These are phyloP conservation scores for Zootermopsis nevadensis DNA, from an alignment of 2,888 invertebrate species.

Conservation along the genomic window DNA sequence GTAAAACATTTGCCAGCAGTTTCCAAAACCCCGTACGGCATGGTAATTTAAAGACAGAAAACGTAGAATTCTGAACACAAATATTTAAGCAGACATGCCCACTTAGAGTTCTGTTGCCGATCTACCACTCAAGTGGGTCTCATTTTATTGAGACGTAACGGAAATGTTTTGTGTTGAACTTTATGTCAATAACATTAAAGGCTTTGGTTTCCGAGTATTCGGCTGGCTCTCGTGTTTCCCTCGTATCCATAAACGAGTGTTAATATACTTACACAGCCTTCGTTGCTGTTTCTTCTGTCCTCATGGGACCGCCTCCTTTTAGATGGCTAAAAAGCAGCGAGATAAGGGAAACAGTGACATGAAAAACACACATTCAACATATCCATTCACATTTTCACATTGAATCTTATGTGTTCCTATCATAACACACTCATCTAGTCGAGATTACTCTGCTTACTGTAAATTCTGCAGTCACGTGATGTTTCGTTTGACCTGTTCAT, in stretches of 20 bases:
- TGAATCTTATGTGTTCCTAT: too few species aligned
- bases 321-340: not conserved
- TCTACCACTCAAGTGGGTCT: not conserved
- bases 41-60: too few species aligned
- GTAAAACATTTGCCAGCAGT: too few species aligned
- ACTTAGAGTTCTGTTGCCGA: not conserved
- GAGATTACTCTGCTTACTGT: too few species aligned
- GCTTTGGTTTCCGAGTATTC: not conserved
- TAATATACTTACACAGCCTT: slow-evolving; percentile 5
- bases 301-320: not conserved
- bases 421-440: too few species aligned
- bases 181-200: slow-evolving; percentile 4
- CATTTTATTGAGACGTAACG: not conserved
- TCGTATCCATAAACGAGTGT: not conserved
- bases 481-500: too few species aligned
- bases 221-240: not conserved
- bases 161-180: not conserved
- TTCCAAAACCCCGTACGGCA: too few species aligned
- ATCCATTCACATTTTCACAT: too few species aligned
- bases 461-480: too few species aligned
- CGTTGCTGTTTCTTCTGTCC: not conserved
- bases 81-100: not conserved
- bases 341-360: not conserved
- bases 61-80: not conserved
- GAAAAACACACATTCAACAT: not conserved